Evolutionary conservation across 2,888 invertebrate species (phyloP).

Genomic region (Folsomia manolachei): DNA sequence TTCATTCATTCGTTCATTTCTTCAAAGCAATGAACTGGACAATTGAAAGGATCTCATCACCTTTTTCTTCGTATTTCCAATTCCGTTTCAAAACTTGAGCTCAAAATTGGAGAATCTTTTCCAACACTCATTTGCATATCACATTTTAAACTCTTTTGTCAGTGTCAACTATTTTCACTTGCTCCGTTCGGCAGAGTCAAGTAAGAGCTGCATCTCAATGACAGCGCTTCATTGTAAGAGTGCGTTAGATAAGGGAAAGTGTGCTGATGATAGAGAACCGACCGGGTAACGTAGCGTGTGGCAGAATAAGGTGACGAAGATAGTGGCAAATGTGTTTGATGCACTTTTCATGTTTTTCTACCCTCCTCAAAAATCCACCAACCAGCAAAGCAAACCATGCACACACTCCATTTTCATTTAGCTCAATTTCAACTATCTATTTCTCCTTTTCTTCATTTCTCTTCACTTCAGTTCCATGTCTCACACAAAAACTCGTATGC

Average conservation of each 20-base stretch:
- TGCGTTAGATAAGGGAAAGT: not conserved
- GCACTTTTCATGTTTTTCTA: conserved; percentile 47
- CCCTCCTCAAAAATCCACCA: conserved; percentile 26
- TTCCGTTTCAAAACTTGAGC: too few relatives aligned
- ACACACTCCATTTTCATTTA: conserved; percentile 46
- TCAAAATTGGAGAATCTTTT: not conserved
- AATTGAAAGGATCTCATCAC: not conserved
- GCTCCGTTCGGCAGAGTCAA: not conserved
- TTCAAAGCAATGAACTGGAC: not conserved
- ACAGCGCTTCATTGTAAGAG: not conserved
- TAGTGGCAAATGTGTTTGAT: conserved; percentile 26
- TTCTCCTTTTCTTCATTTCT: conserved; percentile 29
- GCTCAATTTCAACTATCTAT: conserved; percentile 42
- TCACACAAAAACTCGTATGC: conserved; percentile 1
- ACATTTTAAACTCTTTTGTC: not conserved
- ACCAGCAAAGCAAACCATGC: conserved; percentile 28
- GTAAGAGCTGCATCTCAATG: not conserved
- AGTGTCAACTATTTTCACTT: not conserved
- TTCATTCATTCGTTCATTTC: not conserved
- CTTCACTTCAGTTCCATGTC: conserved; percentile 16
- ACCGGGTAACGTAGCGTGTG: not conserved
- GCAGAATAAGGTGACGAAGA: not conserved
- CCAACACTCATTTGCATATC: not conserved
- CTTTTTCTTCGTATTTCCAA: not conserved
- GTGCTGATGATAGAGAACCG: not conserved